Evolutionary conservation across 2,797 vertebrate genomes (phyloP), one percentile per base, ranked within the genome.

Genomic region (Etheostoma perlongum): DNA sequence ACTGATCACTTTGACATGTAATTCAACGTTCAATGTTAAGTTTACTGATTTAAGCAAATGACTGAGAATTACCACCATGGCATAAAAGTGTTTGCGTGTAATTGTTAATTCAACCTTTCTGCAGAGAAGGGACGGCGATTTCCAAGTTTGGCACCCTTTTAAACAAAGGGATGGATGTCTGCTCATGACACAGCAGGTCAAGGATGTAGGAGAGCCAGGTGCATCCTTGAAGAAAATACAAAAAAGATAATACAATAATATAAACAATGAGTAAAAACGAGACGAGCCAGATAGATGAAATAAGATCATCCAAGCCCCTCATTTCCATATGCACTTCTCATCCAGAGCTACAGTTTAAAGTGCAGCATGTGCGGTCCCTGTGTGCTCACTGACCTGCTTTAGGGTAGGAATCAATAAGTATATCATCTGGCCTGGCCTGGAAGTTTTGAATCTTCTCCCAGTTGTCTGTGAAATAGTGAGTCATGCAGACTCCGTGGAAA

Each of bases 141-240:
- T 95, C 94, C 72, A 93, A 65, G 60, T 92, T 91, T 21, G 94
- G 93, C 11, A 95, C 92, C 86, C 92, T 88, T 1, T 76, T 9
- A 66, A 81, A 81, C 64, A 95, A 88, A 1, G 93, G 92, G 4
- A 85, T 5, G 14, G 91, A 82, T 2, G 79, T 84, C 63, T 93
- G 85, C 12, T 78, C 83, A 73, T 94, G 94, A 76, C 91, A 88
- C 44, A 94, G 70, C 46, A 93, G 82, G 72, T 94, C 93, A 18
- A 94, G 66, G 5, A 95, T 93, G 51, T 88, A 89, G 4, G 92
- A 95, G 25, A 88, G 78, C 94, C 93, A 94, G 0, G 94, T 94
- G 48, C 89, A 94, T 60, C 92, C 94, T 94, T 21, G 25, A 33
- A 71, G 15, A 27, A 36, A 36, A 36, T 36, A 36, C 9, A 36